These are phyloP conservation scores for Phortica okadai DNA, from an alignment of 2,888 invertebrate species.

Conservation along the genomic window DNA sequence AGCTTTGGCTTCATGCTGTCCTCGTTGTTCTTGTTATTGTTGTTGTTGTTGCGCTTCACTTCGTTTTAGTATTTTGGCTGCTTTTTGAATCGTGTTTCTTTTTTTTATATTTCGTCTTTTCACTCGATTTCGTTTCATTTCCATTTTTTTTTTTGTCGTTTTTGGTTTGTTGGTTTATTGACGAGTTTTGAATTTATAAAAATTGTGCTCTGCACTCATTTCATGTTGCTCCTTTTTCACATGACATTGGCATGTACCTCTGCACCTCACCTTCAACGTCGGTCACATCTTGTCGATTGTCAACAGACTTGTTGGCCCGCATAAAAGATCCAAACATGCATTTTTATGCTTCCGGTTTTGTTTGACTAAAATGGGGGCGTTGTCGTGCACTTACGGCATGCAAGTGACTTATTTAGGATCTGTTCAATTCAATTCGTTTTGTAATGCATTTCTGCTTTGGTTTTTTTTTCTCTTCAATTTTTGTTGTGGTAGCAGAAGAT, in stretches of 20 bases:
- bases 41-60: slow-evolving; percentile 11
- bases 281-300: not conserved
- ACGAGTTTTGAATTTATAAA: slow-evolving; percentile 40
- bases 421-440: not conserved
- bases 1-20: slow-evolving; percentile 7
- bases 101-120: not conserved
- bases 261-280: not conserved
- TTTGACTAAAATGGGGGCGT: slow-evolving; percentile 24
- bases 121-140: not conserved
- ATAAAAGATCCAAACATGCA: slow-evolving; percentile 29
- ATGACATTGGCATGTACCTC: slow-evolving; percentile 18
- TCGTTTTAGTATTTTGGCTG: slow-evolving; percentile 4
- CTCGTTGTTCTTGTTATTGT: slow-evolving; percentile 11
- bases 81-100: slow-evolving; percentile 7
- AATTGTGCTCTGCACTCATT: slow-evolving; percentile 21
- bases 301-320: not conserved
- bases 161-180: slow-evolving; percentile 28
- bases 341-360: slow-evolving; percentile 33
- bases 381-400: not conserved
- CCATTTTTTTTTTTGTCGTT: slow-evolving; percentile 3
- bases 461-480: not conserved
- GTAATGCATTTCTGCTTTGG: not conserved
- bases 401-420: slow-evolving; percentile 27
- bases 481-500: not conserved
- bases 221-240: slow-evolving; percentile 7